Conservation (phyloP, 2,888 invertebrate species). For the Lithosia quadra region DNA sequence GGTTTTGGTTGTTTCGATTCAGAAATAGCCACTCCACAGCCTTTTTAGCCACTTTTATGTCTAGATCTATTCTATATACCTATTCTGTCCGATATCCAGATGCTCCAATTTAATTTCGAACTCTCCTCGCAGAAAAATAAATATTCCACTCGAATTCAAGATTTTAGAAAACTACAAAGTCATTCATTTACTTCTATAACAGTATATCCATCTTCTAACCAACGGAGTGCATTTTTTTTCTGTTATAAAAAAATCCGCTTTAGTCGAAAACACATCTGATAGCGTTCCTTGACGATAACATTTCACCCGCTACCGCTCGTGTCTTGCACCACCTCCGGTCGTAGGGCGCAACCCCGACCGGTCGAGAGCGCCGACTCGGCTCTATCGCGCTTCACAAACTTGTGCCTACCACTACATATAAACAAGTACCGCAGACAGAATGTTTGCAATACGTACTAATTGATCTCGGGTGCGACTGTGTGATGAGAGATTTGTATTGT, state of each 20-base stretch:
- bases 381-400: constrained; percentile 33
- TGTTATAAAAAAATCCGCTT: neutral
- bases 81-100: too few species aligned
- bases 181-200: too few species aligned
- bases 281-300: neutral
- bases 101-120: too few species aligned
- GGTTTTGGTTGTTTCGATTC: too few species aligned
- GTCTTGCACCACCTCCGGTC: neutral
- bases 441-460: constrained; percentile 40
- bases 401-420: constrained; percentile 12
- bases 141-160: too few species aligned
- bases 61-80: too few species aligned
- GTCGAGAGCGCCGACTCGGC: constrained; percentile 43
- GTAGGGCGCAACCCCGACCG: constrained; percentile 36
- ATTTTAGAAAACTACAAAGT: too few species aligned
- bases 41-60: too few species aligned
- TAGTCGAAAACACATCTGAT: neutral
- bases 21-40: too few species aligned
- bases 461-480: constrained; percentile 27
- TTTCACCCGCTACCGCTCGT: constrained; percentile 4
- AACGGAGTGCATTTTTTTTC: neutral
- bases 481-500: neutral
- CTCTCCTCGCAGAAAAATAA: too few species aligned
- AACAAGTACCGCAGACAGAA: constrained; percentile 26
- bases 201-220: too few species aligned